phyloP scores from a whole-genome alignment of 2,113 vertebrate genomes.

The Lichenostomus cassidix region DNA sequence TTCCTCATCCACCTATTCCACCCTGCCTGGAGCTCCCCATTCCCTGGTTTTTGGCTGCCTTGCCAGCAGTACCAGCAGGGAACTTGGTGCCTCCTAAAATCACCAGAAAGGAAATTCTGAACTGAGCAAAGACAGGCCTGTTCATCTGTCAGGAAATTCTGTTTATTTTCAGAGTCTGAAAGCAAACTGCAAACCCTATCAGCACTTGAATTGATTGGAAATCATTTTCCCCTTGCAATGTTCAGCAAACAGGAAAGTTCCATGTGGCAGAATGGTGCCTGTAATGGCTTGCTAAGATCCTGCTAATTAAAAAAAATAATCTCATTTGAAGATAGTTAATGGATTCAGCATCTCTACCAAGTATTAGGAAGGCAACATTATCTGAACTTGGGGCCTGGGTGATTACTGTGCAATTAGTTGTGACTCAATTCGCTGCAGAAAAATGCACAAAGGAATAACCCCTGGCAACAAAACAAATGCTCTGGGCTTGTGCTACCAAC shows the following conservation, averaged over 20 bases:
- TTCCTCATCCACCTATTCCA: neutral
- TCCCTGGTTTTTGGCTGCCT: neutral
- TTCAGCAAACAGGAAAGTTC: conserved; percentile 60
- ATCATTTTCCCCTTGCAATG: conserved; percentile 44
- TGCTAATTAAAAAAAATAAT: conserved; percentile 69
- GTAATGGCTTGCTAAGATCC: conserved; percentile 72
- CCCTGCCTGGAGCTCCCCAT: neutral
- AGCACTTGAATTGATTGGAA: conserved; percentile 43
- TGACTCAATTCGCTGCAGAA: conserved; percentile 73
- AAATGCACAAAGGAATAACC: conserved; percentile 69
- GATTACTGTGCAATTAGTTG: conserved; percentile 76
- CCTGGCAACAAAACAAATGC: conserved; percentile 56
- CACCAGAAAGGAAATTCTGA: neutral
- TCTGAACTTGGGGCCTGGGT: conserved; percentile 65
- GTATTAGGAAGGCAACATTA: conserved; percentile 64
- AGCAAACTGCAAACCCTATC: conserved; percentile 19
- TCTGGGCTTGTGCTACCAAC: conserved; percentile 55
- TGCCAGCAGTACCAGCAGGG: neutral
- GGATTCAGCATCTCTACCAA: conserved; percentile 69
- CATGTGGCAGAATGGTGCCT: conserved; percentile 43
- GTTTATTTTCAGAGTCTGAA: neutral
- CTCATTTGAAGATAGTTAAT: conserved; percentile 75
- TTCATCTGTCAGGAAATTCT: neutral
- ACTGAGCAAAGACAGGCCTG: neutral
- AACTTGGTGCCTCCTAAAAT: neutral